Percentiles rank a stretch among this genome's conserved stretches.
Evolutionary conservation across 1,140 invertebrate genomes (phyloP).

Genomic region (Lepeophtheirus salmonis): DNA sequence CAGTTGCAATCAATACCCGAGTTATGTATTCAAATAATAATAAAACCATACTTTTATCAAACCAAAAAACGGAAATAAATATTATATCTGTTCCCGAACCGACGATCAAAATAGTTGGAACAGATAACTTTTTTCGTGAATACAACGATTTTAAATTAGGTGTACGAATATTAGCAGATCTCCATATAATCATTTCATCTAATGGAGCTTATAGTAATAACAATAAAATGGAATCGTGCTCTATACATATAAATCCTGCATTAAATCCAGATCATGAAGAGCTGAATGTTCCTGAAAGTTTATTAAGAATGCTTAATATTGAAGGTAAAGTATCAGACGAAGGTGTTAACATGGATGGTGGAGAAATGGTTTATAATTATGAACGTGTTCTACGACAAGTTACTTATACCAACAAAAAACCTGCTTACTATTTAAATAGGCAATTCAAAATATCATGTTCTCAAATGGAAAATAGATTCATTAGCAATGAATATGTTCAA

Average conservation of each 20-base stretch:
- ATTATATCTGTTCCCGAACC: slow-evolving; percentile 60
- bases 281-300: slow-evolving; percentile 49
- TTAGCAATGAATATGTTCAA: slow-evolving; percentile 81
- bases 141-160: slow-evolving; percentile 65
- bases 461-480: slow-evolving; percentile 73
- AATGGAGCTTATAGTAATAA: slow-evolving; percentile 24
- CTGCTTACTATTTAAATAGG: slow-evolving; percentile 77
- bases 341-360: slow-evolving; percentile 60
- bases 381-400: slow-evolving; percentile 63
- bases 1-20: slow-evolving; percentile 58
- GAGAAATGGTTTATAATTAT: slow-evolving; percentile 65
- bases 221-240: slow-evolving; percentile 60
- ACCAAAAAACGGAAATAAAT: slow-evolving; percentile 37
- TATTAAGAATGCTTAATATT: slow-evolving; percentile 48
- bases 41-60: not conserved
- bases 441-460: slow-evolving; percentile 85
- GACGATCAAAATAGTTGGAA: slow-evolving; percentile 60
- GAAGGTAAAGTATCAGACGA: slow-evolving; percentile 56
- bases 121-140: slow-evolving; percentile 55
- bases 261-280: slow-evolving; percentile 84
- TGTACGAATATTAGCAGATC: slow-evolving; percentile 60
- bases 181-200: slow-evolving; percentile 34
- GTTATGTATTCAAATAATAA: no score
- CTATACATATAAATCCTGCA: slow-evolving; percentile 73
- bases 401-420: slow-evolving; percentile 77